Conservation (phyloP, 2,888 invertebrate genomes). For the Lacanobia wlatinum region DNA sequence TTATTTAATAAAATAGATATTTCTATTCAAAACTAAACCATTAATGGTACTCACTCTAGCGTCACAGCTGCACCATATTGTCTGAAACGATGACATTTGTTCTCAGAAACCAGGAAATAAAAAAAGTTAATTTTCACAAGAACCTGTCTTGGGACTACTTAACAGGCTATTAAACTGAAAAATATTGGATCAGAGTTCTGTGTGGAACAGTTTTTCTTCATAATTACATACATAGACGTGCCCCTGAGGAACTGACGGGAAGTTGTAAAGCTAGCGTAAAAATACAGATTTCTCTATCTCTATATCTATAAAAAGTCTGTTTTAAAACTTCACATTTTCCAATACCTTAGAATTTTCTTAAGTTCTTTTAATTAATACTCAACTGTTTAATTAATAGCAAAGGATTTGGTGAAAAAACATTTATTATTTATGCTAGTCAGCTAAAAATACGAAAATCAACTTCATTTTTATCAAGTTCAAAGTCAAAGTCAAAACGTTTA, state of each 20-base stretch:
- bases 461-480: too few relatives aligned
- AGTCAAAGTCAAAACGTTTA: too few relatives aligned
- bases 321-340: background rate
- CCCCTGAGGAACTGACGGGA: background rate
- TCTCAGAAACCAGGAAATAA: background rate
- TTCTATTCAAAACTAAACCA: too few relatives aligned
- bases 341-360: constrained; percentile 5
- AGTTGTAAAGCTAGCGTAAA: background rate
- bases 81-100: constrained; percentile 26
- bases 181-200: background rate
- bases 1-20: too few relatives aligned
- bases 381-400: background rate
- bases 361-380: background rate
- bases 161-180: background rate
- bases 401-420: too few relatives aligned
- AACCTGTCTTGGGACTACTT: background rate
- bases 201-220: background rate
- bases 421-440: too few relatives aligned
- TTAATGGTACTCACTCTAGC: constrained; percentile 49
- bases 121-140: background rate
- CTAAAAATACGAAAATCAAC: too few relatives aligned
- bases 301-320: background rate
- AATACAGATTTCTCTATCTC: background rate
- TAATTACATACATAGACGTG: background rate
- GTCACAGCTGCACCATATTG: constrained; percentile 37